Conservation (phyloP, 2,113 vertebrate species). For the Pterocles burchelli region DNA sequence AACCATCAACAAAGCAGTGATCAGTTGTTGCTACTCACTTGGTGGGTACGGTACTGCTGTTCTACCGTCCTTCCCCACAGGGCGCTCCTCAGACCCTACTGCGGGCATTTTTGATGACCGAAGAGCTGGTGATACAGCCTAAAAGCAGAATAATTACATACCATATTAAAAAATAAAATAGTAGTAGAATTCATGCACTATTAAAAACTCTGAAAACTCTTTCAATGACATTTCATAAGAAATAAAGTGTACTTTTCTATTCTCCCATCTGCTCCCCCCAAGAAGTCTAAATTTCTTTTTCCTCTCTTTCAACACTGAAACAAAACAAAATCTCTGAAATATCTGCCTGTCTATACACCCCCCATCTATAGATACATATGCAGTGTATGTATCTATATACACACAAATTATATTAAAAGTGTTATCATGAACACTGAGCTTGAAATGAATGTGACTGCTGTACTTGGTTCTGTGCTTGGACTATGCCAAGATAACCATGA, state of each 20-base stretch:
- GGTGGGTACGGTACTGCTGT: conserved; percentile 91
- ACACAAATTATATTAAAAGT: not conserved
- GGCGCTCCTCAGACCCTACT: conserved; percentile 86
- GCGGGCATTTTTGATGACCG: conserved; percentile 83
- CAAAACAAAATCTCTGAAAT: not conserved
- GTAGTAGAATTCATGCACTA: not conserved
- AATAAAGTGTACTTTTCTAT: not conserved
- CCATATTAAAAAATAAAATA: not conserved
- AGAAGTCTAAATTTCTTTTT: not conserved
- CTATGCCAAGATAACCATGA: not conserved
- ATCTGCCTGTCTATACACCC: not conserved
- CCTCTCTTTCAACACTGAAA: not conserved
- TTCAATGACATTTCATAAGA: not conserved
- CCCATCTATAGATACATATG: accelerated
- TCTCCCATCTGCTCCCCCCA: not conserved
- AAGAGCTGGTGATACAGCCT: conserved; percentile 87
- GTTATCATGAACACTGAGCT: not conserved
- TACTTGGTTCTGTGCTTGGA: not conserved
- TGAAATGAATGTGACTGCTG: not conserved
- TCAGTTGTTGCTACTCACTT: conserved; percentile 78
- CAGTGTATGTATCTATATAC: not conserved
- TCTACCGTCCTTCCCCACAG: conserved; percentile 89
- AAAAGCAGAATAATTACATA: not conserved
- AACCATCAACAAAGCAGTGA: not conserved
- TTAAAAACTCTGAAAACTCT: not conserved